These are phyloP conservation scores for Neopipo cinnamomea DNA, from an alignment of 2,113 vertebrate species.

Conservation along the genomic window DNA sequence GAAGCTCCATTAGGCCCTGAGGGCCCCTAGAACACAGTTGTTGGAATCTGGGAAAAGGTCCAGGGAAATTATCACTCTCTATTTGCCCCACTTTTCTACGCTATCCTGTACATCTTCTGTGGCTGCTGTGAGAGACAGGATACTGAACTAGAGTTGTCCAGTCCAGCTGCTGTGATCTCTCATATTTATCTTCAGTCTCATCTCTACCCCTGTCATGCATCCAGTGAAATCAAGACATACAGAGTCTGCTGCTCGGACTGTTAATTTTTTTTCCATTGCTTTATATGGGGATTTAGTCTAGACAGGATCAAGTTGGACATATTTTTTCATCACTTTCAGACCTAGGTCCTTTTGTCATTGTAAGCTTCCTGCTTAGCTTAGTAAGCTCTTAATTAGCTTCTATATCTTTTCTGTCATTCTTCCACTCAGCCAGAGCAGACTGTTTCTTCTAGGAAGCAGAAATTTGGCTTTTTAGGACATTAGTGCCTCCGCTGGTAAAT, in stretches of 20 bases:
- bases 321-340: background rate
- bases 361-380: constrained; percentile 5
- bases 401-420: constrained; percentile 15
- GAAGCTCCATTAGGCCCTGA: background rate
- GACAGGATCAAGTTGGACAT: background rate
- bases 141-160: background rate
- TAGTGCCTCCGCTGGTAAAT: constrained; percentile 24
- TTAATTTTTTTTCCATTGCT: background rate
- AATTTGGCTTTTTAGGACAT: background rate
- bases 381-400: background rate
- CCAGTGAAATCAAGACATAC: background rate
- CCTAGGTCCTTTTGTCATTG: background rate
- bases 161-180: background rate
- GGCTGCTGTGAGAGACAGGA: background rate
- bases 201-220: background rate
- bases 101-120: background rate
- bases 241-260: background rate
- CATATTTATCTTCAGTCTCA: background rate
- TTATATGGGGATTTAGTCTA: background rate
- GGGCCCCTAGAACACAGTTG: background rate
- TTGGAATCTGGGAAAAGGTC: background rate
- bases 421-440: background rate
- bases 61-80: background rate
- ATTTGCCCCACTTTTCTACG: background rate
- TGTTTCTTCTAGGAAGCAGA: background rate